Evolutionary conservation across 1,140 invertebrate species (phyloP), one percentile per base, ranked within the genome.

Genomic region (Drosophila equinoxialis): DNA sequence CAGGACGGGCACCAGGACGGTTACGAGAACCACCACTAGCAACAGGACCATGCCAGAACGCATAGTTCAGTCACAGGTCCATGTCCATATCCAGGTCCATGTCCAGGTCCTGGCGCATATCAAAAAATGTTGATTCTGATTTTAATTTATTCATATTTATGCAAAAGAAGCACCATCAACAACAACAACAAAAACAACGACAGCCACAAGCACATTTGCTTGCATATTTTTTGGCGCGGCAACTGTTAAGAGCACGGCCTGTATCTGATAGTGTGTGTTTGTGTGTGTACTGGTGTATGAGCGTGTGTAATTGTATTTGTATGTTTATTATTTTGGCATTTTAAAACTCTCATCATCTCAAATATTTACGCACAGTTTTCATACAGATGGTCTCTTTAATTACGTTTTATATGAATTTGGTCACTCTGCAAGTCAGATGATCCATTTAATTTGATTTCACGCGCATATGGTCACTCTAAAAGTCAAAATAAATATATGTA

Each of bases 111-210:
- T 65, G 66, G 62, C 71, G 71, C 79, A 87, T 86, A 86, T 87
- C 82, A 86, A 87, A 82, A 77, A 23, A 51, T 83, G 82, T 86
- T 86, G 79, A 86, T 86, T 86, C 83, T 73, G 66, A 86, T 83
- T 86, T 87, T 86, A 86, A 86, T 86, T 86, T 86, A 86, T 86
- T 86, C 82, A 86, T 86, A 86, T 86, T 86, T 86, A 86, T 86
- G 82, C 82, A 86, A 87, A 87, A 83, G 83, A 79, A 78, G 75
- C 75, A 70, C 66, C 65, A 62, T 45, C 74, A 73, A 68, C 81
- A 79, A 71, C 75, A 55, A 39, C 37, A 39, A 39, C 37, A 39
- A 39, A 17, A 45, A 59, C 71, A 42, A 55, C 54, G 66, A 63
- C 65, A 55, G 63, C 26, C 62, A 51, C 45, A 51, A 20, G 45